Base-by-base conservation (phyloP, 2,113 vertebrate genomes). In the Oreotrochilus melanogaster region DNA sequence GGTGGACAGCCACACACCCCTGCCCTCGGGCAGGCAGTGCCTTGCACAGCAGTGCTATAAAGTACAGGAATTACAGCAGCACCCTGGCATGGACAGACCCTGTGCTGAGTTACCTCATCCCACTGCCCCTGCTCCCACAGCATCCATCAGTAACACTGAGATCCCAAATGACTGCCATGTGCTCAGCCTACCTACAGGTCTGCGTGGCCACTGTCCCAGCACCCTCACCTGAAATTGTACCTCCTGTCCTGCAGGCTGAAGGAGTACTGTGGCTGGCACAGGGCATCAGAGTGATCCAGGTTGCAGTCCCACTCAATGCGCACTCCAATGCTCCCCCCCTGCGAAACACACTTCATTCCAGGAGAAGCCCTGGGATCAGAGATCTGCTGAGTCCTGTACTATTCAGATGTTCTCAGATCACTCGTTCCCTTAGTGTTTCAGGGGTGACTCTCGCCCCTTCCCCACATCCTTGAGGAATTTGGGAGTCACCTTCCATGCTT, bases 201-300 rank as follows among this genome's bases (percentile, higher is more conserved):
- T 0, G 0, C 6, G 19, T 8, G 31, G 21, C 22, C 14, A 2
- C 5, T 18, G 30, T 13, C 17, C 51, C 50, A 27, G 17, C 24
- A 18, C 13, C 24, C 94, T 84, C 82, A 98, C 98, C 98, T 98
- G 85, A 98, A 98, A 71, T 98, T 98, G 92, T 98, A 98, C 23
- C 69, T 94, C 10, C 30, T 95, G 56, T 98, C 91, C 87, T 97
- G 97, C 73, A 98, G 93, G 82, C 86, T 95, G 95, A 98, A 98
- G 87, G 97, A 97, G 62, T 98, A 98, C 22, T 24, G 87, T 0
- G 98, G 98, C 48, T 23, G 88, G 89, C 98, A 98, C 21, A n/a
- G 74, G 1, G 93, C 31, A 16, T 39, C 22, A 0, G 96, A 16
- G 5, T 1, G 28, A 22, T 98, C 98, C 92, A 98, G 95, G 89